A percentile compares a stretch with the other conserved stretches of the same genome.
Conservation (phyloP, 2,888 invertebrate species). For the Lathronympha strigana region DNA sequence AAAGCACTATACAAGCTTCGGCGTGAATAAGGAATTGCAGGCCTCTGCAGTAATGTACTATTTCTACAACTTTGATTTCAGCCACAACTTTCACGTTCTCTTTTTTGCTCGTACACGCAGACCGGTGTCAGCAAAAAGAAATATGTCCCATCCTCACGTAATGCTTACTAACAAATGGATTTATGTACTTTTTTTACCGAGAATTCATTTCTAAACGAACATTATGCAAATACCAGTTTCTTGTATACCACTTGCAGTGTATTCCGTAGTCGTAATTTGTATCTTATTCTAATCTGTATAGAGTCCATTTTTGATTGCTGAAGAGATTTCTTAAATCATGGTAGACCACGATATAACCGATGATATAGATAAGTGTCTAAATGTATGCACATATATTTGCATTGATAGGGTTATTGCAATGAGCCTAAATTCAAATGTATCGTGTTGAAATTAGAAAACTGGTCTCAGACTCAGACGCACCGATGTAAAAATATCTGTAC, state of each 20-base stretch:
- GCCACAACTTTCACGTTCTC: neutral
- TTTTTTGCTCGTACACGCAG: neutral
- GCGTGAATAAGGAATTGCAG: too few species aligned
- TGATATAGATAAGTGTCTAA: constrained; percentile 19
- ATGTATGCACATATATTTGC: constrained; percentile 32
- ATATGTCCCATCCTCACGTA: constrained; percentile 11
- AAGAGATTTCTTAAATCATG: neutral
- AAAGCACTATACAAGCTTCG: too few species aligned
- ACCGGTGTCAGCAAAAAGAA: neutral
- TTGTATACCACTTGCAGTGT: neutral
- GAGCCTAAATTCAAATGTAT: constrained; percentile 28
- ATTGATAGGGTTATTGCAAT: constrained; percentile 23
- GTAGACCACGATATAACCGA: constrained; percentile 10
- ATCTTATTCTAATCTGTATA: neutral
- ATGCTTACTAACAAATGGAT: constrained; percentile 8
- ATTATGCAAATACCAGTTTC: constrained; percentile 21
- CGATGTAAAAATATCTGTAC: too few species aligned
- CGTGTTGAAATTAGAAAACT: constrained; percentile 1
- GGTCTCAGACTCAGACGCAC: neutral
- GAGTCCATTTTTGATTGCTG: neutral
- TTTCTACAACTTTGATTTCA: too few species aligned
- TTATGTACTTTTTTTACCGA: constrained; percentile 21
- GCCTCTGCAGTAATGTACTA: too few species aligned
- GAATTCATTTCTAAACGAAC: constrained; percentile 18
- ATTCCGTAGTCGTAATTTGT: neutral